These are phyloP conservation scores for Tachycineta bicolor DNA, from an alignment of 2,113 vertebrate genomes.

Conservation along the genomic window DNA sequence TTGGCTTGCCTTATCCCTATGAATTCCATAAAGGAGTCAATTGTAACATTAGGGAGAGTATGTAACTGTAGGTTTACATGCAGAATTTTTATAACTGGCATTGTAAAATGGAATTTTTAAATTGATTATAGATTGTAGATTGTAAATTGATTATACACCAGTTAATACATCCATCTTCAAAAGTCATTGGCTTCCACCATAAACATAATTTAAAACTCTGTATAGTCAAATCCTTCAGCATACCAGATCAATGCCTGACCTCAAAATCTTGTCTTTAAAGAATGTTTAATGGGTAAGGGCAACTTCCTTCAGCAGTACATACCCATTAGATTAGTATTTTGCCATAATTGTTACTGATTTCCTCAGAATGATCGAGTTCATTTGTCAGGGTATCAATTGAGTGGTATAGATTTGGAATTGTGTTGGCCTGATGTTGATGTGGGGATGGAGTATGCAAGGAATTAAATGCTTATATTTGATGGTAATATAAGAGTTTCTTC, in stretches of 20 bases:
- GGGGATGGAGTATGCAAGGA: constrained; percentile 35
- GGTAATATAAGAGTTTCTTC: constrained; percentile 34
- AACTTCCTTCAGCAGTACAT: background rate
- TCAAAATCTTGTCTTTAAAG: background rate
- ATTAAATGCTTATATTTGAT: constrained; percentile 65
- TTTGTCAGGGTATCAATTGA: constrained; percentile 24
- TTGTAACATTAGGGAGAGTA: background rate
- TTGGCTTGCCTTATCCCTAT: background rate
- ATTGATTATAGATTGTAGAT: too few species aligned
- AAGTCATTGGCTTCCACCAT: background rate
- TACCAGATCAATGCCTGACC: background rate
- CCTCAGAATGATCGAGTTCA: background rate
- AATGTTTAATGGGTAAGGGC: background rate
- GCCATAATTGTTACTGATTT: background rate
- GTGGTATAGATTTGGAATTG: constrained; percentile 1
- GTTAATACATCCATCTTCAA: background rate
- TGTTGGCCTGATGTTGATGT: constrained; percentile 27
- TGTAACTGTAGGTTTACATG: background rate
- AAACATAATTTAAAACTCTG: background rate
- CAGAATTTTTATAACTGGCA: background rate
- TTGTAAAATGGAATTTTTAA: background rate
- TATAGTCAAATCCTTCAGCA: background rate
- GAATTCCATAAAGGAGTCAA: background rate
- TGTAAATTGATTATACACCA: fast-evolving
- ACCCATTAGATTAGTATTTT: background rate